A percentile compares a stretch with the other conserved stretches of the same genome.
Conservation (phyloP, 2,113 vertebrate genomes). For the Propithecus coquereli region DNA sequence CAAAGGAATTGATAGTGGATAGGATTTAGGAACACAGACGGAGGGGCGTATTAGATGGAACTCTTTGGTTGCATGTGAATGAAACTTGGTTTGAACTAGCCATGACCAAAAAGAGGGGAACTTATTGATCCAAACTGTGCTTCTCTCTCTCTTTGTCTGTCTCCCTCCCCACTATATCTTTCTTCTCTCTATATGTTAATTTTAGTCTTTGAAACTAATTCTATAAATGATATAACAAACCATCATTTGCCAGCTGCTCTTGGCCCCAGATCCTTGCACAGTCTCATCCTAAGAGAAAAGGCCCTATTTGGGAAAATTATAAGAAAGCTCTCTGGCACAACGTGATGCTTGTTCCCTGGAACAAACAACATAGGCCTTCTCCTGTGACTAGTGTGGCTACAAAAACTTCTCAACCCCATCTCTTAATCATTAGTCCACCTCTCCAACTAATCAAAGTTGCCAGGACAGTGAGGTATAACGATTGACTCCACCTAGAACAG, state of each 20-base stretch:
- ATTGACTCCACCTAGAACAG: neutral
- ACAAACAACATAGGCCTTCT: neutral
- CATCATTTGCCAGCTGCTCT: neutral
- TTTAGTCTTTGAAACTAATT: neutral
- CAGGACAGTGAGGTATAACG: neutral
- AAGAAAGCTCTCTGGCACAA: neutral
- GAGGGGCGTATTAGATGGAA: neutral
- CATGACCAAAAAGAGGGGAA: neutral
- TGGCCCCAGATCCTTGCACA: neutral
- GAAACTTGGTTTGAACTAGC: neutral
- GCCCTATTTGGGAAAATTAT: neutral
- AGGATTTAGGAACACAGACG: neutral
- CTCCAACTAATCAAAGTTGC: neutral
- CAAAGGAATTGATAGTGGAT: neutral
- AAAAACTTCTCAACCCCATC: neutral
- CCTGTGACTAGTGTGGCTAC: fast-evolving
- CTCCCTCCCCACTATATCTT: neutral
- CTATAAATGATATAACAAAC: neutral
- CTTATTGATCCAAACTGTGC: neutral
- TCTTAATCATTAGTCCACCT: neutral
- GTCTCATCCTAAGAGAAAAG: neutral
- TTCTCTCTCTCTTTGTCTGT: neutral
- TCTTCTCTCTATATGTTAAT: neutral
- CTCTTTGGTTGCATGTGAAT: neutral
- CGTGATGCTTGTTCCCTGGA: neutral